phyloP scores from a whole-genome alignment of 1,140 invertebrate species.

The Anastrepha obliqua region DNA sequence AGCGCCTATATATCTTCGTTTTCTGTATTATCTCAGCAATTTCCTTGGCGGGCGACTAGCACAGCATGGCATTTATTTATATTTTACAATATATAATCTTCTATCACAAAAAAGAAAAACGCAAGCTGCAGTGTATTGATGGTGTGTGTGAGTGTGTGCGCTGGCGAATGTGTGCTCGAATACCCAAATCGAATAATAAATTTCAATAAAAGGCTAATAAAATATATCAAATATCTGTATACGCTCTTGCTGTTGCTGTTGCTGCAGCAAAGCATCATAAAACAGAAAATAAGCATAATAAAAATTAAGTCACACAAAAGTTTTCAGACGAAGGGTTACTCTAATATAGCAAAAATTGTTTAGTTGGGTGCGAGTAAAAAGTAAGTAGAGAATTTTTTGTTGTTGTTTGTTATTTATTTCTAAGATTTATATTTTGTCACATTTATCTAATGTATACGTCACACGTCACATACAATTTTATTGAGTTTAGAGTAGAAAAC shows the following conservation, averaged over 20 bases:
- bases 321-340: too few species aligned
- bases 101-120: too few species aligned
- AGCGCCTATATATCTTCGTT: not conserved
- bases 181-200: slow-evolving; percentile 66
- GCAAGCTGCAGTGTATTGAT: not conserved
- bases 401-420: too few species aligned
- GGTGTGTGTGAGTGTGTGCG: not conserved
- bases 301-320: not conserved
- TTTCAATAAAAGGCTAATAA: slow-evolving; percentile 68
- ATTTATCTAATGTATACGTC: too few species aligned
- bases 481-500: too few species aligned
- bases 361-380: too few species aligned
- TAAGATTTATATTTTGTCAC: too few species aligned
- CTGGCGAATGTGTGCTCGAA: not conserved
- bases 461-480: too few species aligned
- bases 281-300: not conserved
- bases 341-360: too few species aligned
- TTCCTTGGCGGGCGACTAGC: not conserved
- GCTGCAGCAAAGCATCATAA: not conserved
- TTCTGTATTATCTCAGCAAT: slow-evolving; percentile 8
- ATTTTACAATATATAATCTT: not conserved
- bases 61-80: slow-evolving; percentile 9
- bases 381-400: too few species aligned
- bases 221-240: slow-evolving; percentile 57
- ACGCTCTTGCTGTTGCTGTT: not conserved